A percentile compares a stretch with the other conserved stretches of the same genome.
These are phyloP conservation scores for Lanistes nyassanus DNA, from an alignment of 1,140 invertebrate genomes.

Conservation along the genomic window DNA sequence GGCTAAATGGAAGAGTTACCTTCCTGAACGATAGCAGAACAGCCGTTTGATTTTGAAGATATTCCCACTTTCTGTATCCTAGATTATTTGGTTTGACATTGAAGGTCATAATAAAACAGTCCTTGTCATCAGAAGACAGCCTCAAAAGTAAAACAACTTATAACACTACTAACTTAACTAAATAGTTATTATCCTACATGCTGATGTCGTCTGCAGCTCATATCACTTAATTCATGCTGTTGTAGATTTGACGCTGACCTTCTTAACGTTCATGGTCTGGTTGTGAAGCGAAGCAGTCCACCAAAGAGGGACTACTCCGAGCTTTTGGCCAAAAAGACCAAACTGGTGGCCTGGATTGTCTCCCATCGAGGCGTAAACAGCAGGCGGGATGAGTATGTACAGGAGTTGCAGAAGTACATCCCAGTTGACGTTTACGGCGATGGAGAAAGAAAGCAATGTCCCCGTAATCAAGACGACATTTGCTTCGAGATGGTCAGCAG, in stretches of 20 bases:
- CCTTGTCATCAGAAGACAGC: too few relatives aligned
- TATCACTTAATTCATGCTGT: conserved; percentile 23
- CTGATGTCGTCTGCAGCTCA: too few relatives aligned
- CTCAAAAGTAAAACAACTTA: too few relatives aligned
- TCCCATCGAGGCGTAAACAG: conserved; percentile 72
- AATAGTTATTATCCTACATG: too few relatives aligned
- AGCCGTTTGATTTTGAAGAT: too few relatives aligned
- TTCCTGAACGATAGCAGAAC: too few relatives aligned
- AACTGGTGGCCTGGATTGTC: conserved; percentile 73
- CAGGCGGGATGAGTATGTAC: conserved; percentile 69
- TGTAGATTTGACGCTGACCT: conserved; percentile 44
- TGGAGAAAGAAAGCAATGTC: conserved; percentile 70
- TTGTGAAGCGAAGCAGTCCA: too few relatives aligned
- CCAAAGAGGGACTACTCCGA: conserved; percentile 6
- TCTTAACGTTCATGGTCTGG: conserved; percentile 26
- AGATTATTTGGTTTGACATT: too few relatives aligned
- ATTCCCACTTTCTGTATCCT: too few relatives aligned
- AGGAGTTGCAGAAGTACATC: conserved; percentile 69
- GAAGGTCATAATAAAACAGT: too few relatives aligned
- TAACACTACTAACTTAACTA: too few relatives aligned
- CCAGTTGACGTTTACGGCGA: conserved; percentile 74
- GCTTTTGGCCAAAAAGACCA: conserved; percentile 38
- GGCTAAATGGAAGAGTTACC: too few relatives aligned
- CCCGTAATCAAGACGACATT: conserved; percentile 13
- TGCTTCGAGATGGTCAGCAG: conserved; percentile 23